Conservation (phyloP, 2,797 vertebrate genomes). For the Lithobates sylvaticus region DNA sequence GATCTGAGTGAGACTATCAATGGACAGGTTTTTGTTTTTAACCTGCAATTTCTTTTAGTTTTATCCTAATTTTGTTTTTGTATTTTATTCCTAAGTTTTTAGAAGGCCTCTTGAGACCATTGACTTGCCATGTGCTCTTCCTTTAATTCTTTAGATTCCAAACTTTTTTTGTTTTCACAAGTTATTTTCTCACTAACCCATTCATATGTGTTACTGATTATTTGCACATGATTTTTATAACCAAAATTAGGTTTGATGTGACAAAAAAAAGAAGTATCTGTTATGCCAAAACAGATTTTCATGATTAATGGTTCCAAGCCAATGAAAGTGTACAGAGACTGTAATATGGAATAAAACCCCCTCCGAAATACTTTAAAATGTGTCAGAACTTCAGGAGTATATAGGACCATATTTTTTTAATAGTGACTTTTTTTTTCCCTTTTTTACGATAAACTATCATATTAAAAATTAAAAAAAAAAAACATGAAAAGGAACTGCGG, state of each 20-base stretch:
- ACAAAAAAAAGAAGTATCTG: neutral
- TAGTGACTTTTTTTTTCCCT: slow-evolving; percentile 39
- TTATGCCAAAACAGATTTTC: neutral
- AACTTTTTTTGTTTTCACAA: neutral
- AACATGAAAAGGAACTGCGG: neutral
- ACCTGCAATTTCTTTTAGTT: slow-evolving; percentile 2
- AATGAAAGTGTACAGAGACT: neutral
- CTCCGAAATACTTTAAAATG: neutral
- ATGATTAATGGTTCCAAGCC: neutral
- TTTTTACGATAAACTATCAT: slow-evolving; percentile 20
- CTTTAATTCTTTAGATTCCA: neutral
- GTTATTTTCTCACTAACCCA: neutral
- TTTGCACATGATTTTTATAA: slow-evolving; percentile 23
- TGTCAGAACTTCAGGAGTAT: neutral
- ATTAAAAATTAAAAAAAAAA: slow-evolving; percentile 8
- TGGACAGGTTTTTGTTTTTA: neutral
- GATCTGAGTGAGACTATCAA: slow-evolving; percentile 6
- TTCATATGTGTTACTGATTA: slow-evolving; percentile 8
- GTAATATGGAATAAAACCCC: neutral
- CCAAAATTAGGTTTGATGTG: slow-evolving; percentile 19
- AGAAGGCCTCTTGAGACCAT: neutral
- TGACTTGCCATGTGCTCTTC: neutral
- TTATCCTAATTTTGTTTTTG: neutral
- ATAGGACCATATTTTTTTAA: slow-evolving; percentile 46
- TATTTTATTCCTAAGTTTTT: neutral